phyloP scores from a whole-genome alignment of 2,113 vertebrate species.

The Elgaria multicarinata region DNA sequence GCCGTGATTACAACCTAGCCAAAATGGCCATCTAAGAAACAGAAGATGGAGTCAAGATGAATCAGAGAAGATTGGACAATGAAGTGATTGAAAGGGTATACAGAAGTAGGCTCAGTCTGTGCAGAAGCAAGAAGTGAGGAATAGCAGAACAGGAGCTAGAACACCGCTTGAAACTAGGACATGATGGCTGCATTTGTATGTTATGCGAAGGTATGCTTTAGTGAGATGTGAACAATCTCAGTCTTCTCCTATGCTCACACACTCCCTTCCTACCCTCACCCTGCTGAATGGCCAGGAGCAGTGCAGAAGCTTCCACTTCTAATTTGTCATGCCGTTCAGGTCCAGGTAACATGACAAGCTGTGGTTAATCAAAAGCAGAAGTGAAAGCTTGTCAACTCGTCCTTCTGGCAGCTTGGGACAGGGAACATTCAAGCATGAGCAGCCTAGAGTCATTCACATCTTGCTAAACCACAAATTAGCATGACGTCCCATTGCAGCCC shows the following conservation, averaged over 20 bases:
- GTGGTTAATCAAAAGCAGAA: neutral
- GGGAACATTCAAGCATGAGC: neutral
- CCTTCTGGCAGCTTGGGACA: neutral
- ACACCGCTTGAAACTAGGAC: neutral
- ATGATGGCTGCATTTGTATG: neutral
- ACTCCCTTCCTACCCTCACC: too few relatives aligned
- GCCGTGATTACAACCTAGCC: neutral
- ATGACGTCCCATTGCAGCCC: neutral
- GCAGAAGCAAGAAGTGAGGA: neutral
- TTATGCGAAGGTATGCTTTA: neutral
- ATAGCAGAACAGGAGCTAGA: neutral
- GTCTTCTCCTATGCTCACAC: too few relatives aligned
- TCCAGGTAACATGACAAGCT: neutral
- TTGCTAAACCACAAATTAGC: too few relatives aligned
- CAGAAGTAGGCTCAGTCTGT: neutral
- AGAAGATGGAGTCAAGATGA: neutral
- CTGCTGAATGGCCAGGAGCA: too few relatives aligned
- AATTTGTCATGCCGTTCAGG: neutral
- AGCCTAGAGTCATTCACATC: neutral
- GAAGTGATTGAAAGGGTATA: neutral
- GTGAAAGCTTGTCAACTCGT: neutral
- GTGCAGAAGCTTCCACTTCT: neutral
- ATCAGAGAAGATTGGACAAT: neutral
- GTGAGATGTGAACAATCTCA: too few relatives aligned
- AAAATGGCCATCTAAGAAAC: neutral